Evolutionary conservation across 2,797 vertebrate genomes (phyloP).

Genomic region (Mycteria americana): DNA sequence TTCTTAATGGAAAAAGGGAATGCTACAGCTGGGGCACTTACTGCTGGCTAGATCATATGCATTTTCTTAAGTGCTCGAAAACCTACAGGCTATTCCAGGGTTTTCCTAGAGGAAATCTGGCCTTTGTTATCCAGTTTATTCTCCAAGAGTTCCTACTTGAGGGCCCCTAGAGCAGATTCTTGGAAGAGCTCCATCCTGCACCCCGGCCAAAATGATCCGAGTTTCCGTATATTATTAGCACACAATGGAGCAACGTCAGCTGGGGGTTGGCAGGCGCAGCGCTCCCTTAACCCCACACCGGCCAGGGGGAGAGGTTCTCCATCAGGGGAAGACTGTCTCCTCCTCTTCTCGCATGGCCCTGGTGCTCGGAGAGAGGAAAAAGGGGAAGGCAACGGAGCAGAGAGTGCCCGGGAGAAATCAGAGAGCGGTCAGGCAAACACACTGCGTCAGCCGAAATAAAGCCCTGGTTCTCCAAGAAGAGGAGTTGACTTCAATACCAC

Average conservation of each 20-base stretch:
- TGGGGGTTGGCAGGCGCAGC: background rate
- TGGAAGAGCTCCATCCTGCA: constrained; percentile 56
- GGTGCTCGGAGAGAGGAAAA: background rate
- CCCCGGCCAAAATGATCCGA: constrained; percentile 20
- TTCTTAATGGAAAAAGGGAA: background rate
- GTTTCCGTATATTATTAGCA: constrained; percentile 60
- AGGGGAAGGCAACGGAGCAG: background rate
- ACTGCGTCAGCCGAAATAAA: background rate
- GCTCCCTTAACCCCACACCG: constrained; percentile 1
- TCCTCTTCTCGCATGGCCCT: background rate
- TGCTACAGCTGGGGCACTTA: background rate
- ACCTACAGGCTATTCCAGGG: constrained; percentile 36
- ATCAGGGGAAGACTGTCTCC: background rate
- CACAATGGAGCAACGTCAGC: constrained; percentile 58
- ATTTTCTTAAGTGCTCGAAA: background rate
- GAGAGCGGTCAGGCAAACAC: background rate
- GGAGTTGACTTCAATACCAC: background rate
- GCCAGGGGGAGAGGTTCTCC: background rate
- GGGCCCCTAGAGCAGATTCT: constrained; percentile 26
- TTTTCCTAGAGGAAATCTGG: constrained; percentile 65
- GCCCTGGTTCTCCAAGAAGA: background rate
- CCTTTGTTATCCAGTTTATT: constrained; percentile 59
- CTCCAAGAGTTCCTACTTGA: constrained; percentile 52
- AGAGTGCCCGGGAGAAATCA: rapidly evolving
- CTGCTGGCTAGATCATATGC: background rate